phyloP scores from a whole-genome alignment of 2,888 invertebrate species.

The Dolichomitus sp. region DNA sequence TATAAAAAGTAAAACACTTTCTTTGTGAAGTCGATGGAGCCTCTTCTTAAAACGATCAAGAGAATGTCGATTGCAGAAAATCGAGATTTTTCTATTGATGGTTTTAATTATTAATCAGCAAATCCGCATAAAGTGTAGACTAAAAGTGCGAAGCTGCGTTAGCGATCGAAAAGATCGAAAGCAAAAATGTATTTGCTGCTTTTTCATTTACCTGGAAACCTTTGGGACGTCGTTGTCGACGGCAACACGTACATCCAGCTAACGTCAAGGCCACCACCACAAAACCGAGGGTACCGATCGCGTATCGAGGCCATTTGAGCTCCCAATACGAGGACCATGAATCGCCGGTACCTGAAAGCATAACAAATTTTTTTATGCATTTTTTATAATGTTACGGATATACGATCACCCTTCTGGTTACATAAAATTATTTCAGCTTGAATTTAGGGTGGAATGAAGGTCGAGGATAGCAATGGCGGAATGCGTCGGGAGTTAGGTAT shows the following conservation, averaged over 20 bases:
- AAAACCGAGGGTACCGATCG: constrained; percentile 78
- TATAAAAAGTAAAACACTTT: no score
- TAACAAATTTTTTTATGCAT: not conserved
- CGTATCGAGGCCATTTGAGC: constrained; percentile 79
- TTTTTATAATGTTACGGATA: not conserved
- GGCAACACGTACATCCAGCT: constrained; percentile 83
- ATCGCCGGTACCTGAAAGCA: constrained; percentile 60
- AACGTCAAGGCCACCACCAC: constrained; percentile 80
- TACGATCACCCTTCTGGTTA: constrained; percentile 10
- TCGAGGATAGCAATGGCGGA: constrained; percentile 60
- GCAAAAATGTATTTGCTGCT: not conserved
- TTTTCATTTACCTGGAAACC: constrained; percentile 82
- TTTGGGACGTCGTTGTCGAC: constrained; percentile 80
- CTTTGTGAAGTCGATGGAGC: not conserved
- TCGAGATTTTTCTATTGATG: not conserved
- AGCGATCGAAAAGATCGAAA: not conserved
- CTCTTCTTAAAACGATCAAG: not conserved
- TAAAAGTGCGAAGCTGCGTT: constrained; percentile 14
- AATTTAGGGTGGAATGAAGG: constrained; percentile 47
- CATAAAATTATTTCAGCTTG: constrained; percentile 46
- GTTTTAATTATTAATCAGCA: not conserved
- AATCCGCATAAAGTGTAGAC: not conserved
- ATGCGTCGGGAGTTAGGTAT: constrained; percentile 58
- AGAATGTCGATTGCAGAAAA: not conserved
- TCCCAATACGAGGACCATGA: constrained; percentile 76